A percentile compares a stretch with the other conserved stretches of the same genome.
phyloP scores from a whole-genome alignment of 2,797 vertebrate species.

The Loris lydekkerianus region DNA sequence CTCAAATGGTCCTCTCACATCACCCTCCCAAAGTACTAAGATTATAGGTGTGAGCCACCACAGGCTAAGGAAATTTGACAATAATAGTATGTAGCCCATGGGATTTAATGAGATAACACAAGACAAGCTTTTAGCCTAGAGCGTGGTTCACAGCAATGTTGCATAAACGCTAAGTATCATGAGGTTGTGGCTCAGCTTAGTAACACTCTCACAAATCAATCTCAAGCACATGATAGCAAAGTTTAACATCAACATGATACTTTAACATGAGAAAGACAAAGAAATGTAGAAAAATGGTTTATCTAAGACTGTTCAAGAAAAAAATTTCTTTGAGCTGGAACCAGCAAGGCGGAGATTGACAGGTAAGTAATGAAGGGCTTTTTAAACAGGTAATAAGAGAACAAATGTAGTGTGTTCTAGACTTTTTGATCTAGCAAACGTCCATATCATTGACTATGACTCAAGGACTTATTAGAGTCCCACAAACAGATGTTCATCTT shows the following conservation, averaged over 20 bases:
- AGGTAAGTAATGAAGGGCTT: not conserved
- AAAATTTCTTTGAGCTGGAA: not conserved
- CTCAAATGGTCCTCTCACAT: not conserved
- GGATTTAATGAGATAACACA: conserved; percentile 6
- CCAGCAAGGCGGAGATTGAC: not conserved
- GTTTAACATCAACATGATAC: not conserved
- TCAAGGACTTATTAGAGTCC: not conserved
- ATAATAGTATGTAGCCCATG: not conserved
- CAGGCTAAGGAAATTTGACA: not conserved
- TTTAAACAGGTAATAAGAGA: conserved; percentile 18
- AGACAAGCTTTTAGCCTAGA: not conserved
- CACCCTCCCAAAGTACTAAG: not conserved
- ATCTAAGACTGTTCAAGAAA: not conserved
- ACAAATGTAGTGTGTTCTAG: not conserved
- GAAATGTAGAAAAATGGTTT: not conserved
- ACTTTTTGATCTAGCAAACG: not conserved
- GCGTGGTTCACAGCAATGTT: not conserved
- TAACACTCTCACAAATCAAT: not conserved
- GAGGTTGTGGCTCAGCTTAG: not conserved
- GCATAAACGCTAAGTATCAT: not conserved
- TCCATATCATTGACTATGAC: not conserved
- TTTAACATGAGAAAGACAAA: not conserved
- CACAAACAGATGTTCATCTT: not conserved
- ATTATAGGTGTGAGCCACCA: not conserved
- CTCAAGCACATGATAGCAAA: not conserved